phyloP scores from a whole-genome alignment of 2,888 invertebrate genomes.

The Drosophila mercatorum region DNA sequence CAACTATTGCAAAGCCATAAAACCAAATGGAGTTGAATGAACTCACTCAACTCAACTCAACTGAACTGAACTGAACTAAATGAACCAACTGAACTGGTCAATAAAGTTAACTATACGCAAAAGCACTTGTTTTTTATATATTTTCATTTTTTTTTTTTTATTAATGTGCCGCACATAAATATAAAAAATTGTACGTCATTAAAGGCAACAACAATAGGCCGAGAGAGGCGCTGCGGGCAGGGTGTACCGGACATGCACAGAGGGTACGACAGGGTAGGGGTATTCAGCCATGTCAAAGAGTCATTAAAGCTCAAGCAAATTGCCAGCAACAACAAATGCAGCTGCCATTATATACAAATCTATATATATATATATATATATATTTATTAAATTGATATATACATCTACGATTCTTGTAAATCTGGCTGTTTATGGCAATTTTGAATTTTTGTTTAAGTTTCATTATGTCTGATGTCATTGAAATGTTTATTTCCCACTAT shows the following conservation, averaged over 20 bases:
- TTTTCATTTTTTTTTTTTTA: slow-evolving; percentile 17
- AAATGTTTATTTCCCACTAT: slow-evolving; percentile 32
- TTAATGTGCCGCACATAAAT: slow-evolving; percentile 59
- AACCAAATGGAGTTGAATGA: slow-evolving; percentile 33
- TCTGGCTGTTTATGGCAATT: neutral
- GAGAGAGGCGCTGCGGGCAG: neutral
- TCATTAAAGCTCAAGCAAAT: slow-evolving; percentile 25
- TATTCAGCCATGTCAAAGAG: slow-evolving; percentile 22
- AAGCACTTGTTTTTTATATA: slow-evolving; percentile 24
- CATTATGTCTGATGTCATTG: slow-evolving; percentile 52
- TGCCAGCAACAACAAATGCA: slow-evolving; percentile 5
- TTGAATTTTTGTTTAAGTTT: neutral
- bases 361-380: neutral
- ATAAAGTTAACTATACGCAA: slow-evolving; percentile 46
- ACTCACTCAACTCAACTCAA: slow-evolving; percentile 14
- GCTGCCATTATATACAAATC: slow-evolving; percentile 1
- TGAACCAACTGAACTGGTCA: slow-evolving; percentile 24
- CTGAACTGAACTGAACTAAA: slow-evolving; percentile 22
- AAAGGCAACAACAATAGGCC: slow-evolving; percentile 20
- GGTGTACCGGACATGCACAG: neutral
- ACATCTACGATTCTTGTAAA: neutral
- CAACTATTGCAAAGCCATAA: slow-evolving; percentile 51
- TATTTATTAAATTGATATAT: neutral
- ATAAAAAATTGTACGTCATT: slow-evolving; percentile 44
- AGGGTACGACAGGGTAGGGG: neutral